Percentiles rank a stretch among this genome's conserved stretches.
Evolutionary conservation across 30 jellyfish, hydroid and myxozoan species (phyloP).

Genomic region (Cassiopea xamachana): DNA sequence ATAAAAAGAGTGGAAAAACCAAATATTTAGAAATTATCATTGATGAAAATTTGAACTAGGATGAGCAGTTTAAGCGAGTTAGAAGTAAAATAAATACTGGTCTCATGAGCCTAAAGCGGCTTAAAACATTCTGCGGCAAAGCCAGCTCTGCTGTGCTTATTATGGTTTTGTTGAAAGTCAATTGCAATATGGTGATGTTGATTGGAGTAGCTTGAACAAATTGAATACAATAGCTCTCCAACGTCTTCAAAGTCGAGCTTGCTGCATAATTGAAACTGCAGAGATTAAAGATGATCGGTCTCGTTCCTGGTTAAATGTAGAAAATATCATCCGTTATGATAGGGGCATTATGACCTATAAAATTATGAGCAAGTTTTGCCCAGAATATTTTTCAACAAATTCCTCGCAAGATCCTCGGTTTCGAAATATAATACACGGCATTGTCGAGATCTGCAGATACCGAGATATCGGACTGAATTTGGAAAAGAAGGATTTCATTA

Average conservation of each 20-base stretch:
- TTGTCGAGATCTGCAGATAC: neutral
- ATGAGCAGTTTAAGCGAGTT: slow-evolving; percentile 1
- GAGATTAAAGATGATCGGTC: neutral
- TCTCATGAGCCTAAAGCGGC: neutral
- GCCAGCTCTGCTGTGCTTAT: too few relatives aligned
- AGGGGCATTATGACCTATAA: slow-evolving; percentile 15
- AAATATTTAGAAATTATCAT: neutral
- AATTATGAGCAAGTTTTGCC: slow-evolving; percentile 14
- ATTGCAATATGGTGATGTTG: too few relatives aligned
- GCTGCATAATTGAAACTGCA: too few relatives aligned
- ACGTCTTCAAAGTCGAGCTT: too few relatives aligned
- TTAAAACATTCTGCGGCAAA: too few relatives aligned
- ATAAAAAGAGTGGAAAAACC: neutral
- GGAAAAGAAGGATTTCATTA: neutral
- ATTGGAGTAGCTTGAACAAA: too few relatives aligned
- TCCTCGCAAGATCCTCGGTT: neutral
- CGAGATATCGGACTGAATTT: slow-evolving; percentile 8
- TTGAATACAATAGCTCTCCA: too few relatives aligned
- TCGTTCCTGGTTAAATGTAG: slow-evolving; percentile 27
- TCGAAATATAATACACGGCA: neutral
- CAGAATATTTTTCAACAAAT: neutral
- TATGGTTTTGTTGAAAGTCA: too few relatives aligned
- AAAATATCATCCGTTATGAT: slow-evolving; percentile 3
- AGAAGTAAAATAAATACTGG: neutral
- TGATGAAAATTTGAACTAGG: neutral